These are phyloP conservation scores for Acropternis orthonyx DNA, from an alignment of 2,797 vertebrate species.

Conservation along the genomic window DNA sequence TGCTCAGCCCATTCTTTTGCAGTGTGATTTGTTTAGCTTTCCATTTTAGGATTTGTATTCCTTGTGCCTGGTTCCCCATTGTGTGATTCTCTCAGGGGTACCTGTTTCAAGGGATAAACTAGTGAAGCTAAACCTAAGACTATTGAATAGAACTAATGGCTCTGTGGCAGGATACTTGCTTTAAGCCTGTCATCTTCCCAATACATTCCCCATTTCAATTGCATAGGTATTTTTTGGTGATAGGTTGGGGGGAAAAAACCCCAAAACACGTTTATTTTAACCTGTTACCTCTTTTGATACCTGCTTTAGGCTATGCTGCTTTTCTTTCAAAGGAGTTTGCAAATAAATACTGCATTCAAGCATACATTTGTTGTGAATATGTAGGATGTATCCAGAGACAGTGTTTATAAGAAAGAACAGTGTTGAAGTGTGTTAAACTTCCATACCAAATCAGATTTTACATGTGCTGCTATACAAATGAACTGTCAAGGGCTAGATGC, in stretches of 20 bases:
- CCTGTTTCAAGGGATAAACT: not conserved
- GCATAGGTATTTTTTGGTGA: not conserved
- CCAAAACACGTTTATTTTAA: not conserved
- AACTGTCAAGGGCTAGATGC: not conserved
- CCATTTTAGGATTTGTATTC: not conserved
- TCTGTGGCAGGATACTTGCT: not conserved
- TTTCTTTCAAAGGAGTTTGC: not conserved
- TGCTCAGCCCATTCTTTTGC: not conserved
- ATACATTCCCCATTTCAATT: not conserved
- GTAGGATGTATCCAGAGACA: not conserved
- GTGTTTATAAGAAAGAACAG: not conserved
- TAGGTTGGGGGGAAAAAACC: not conserved
- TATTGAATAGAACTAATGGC: not conserved
- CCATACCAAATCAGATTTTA: not conserved
- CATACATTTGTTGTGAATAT: not conserved
- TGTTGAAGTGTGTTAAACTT: not conserved
- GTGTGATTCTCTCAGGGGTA: not conserved
- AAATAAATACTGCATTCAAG: not conserved
- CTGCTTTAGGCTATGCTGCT: not conserved
- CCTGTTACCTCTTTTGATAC: not conserved
- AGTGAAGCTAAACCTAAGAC: not conserved
- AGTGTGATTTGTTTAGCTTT: not conserved
- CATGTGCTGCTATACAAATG: not conserved
- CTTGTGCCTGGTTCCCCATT: not conserved
- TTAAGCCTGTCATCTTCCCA: not conserved